Evolutionary conservation across 2,797 vertebrate genomes (phyloP), one percentile per base, ranked within the genome.

Genomic region (Cyclura pinguis): DNA sequence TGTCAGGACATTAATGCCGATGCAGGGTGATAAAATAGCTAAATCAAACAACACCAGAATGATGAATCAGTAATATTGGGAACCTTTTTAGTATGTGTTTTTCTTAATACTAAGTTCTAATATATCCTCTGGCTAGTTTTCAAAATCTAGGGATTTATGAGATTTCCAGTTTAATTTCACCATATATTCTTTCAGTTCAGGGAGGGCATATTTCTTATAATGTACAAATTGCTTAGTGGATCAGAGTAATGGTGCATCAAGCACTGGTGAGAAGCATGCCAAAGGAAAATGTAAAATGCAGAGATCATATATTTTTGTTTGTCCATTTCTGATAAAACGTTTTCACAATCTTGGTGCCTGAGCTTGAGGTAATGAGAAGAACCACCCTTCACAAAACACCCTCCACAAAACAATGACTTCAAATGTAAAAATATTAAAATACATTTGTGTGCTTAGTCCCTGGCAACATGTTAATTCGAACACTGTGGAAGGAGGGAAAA

Each of bases 241-340:
- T 62, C 35, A 88, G 42, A 83, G 18, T 73, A 88, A 59, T 88
- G 87, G 2, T 88, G 12, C 88, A n/a, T 1, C 14, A 62, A 62
- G 52, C 92, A 13, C 14, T 88, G 1, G 32, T 16, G 8, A 6
- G 55, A 35, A 35, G 35, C 0, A 72, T 78, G 88, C 85, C 67
- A 85, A 29, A 38, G 84, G n/a, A 29, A 24, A 80, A 94, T 84
- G 57, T 6, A 47, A 18, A 1, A n/a, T 0, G 1, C 2, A 73
- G 64, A 14, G 50, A 80, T 35, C 67, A 32, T 59, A 42, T 22
- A 1, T 18, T 80, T 93, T 93, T 85, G 3, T 32, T 91, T n/a
- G 55, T 3, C 42, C 6, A 1, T 83, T 1, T 0, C 1, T 29
- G 57, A 91, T 92, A 84, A 18, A 2, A 6, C 7, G 80, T 67